phyloP scores from a whole-genome alignment of 2,888 invertebrate species.

The Zelleria hepariella region DNA sequence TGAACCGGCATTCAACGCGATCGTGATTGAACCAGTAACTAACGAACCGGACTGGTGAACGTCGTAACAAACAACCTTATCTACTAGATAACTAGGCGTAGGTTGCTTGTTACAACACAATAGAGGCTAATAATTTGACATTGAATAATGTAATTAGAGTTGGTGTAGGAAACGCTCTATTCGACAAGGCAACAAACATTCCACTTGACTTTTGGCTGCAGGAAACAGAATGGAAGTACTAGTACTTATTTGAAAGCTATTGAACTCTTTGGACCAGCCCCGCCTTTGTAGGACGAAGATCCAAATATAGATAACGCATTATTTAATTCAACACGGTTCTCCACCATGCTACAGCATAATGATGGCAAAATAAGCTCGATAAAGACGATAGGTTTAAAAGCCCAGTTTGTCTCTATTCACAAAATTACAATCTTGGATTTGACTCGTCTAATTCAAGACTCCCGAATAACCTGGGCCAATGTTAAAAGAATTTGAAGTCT shows the following conservation, averaged over 20 bases:
- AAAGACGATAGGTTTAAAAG: no score
- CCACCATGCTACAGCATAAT: no score
- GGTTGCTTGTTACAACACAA: background rate
- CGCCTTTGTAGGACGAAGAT: background rate
- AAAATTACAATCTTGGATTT: no score
- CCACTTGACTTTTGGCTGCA: background rate
- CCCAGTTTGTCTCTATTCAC: no score
- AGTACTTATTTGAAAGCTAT: conserved; percentile 9
- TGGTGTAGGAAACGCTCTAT: background rate
- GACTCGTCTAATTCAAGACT: no score
- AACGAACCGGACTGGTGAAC: background rate
- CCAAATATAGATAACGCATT: no score
- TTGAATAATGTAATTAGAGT: background rate
- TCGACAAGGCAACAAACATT: background rate
- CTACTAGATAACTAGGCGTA: background rate
- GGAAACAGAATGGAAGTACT: background rate
- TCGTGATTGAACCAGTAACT: background rate
- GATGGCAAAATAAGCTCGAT: no score
- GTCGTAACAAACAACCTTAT: background rate
- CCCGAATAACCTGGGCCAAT: no score
- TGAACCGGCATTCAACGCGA: conserved; percentile 25
- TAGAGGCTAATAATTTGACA: background rate
- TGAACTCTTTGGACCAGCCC: conserved; percentile 7
- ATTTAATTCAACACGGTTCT: no score
- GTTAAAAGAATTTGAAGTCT: no score